Evolutionary conservation across 2,113 vertebrate species (phyloP).

Genomic region (Megaptera novaeangliae): DNA sequence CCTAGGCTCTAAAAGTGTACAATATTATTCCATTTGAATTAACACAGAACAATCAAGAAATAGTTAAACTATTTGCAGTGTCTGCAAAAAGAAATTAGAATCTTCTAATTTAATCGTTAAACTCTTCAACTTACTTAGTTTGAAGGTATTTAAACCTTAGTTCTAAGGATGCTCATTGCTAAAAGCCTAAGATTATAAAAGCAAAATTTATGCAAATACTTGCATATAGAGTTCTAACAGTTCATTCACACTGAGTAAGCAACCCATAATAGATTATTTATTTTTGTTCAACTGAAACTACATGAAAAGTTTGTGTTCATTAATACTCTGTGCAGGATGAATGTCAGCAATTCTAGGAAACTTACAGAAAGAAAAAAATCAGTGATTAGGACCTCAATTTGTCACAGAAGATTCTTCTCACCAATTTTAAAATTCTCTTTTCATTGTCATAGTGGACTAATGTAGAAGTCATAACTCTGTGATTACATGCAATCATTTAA

Average conservation of each 20-base stretch:
- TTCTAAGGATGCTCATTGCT: not conserved
- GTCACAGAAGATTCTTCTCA: not conserved
- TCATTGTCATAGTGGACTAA: not conserved
- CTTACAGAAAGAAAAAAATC: not conserved
- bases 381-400: not conserved
- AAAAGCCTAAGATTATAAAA: not conserved
- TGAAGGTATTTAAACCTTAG: not conserved
- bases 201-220: not conserved
- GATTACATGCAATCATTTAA: not conserved
- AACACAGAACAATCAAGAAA: not conserved
- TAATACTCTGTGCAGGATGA: not conserved
- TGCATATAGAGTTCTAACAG: not conserved
- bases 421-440: not conserved
- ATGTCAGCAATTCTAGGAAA: not conserved
- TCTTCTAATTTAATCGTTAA: not conserved
- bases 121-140: not conserved
- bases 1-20: not conserved
- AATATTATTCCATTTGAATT: not conserved
- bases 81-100: not conserved
- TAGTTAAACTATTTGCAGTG: not conserved
- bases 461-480: not conserved
- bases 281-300: not conserved
- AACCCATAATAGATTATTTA: not conserved
- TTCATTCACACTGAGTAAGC: not conserved
- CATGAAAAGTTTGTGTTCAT: not conserved